Evolutionary conservation across 2,113 vertebrate species (phyloP).

Genomic region (Suncus etruscus): DNA sequence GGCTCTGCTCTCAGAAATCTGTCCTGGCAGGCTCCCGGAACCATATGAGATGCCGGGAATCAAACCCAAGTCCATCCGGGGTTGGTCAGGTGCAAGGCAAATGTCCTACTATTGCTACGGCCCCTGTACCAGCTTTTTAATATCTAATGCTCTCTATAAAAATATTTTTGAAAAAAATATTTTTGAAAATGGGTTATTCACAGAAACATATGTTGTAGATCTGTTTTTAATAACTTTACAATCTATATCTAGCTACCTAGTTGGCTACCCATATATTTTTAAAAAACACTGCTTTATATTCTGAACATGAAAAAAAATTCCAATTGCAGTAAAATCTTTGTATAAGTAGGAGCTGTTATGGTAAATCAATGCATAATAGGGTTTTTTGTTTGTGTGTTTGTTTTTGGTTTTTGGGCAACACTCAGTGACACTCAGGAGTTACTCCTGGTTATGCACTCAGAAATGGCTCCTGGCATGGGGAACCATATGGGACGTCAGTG

Average conservation of each 20-base stretch:
- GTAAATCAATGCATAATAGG: background rate
- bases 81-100: no score
- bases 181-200: conserved; percentile 12
- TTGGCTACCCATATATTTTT: background rate
- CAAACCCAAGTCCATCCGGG: no score
- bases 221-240: background rate
- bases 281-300: conserved; percentile 18
- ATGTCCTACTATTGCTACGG: no score
- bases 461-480: no score
- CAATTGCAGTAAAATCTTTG: background rate
- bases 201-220: background rate
- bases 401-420: no score
- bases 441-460: no score
- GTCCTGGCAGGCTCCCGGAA: no score
- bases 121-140: background rate
- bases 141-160: background rate
- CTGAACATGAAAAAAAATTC: background rate
- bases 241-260: background rate
- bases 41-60: no score
- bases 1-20: no score
- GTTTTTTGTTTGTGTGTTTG: background rate
- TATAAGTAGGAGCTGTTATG: background rate
- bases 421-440: no score
- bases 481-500: no score
- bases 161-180: background rate